Conservation (phyloP, 1,140 invertebrate genomes). For the Drosophila takahashii region DNA sequence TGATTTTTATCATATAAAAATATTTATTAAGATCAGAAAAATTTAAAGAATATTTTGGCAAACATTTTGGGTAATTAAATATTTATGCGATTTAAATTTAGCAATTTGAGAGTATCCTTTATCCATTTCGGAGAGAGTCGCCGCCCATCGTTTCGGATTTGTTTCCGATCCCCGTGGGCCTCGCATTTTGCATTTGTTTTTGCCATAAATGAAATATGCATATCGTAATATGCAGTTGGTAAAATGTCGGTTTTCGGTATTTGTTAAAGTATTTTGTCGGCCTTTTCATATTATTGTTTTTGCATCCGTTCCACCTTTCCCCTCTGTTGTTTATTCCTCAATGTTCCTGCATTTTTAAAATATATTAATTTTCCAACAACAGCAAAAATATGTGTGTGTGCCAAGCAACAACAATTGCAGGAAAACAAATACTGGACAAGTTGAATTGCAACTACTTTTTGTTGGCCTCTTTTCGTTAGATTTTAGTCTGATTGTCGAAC, state of each 20-base stretch:
- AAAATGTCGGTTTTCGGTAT: conserved; percentile 70
- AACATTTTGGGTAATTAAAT: background rate
- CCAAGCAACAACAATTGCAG: background rate
- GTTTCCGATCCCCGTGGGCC: conserved; percentile 8
- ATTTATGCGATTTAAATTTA: background rate
- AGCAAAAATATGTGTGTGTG: conserved; percentile 3
- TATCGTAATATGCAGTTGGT: conserved; percentile 69
- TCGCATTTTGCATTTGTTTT: conserved; percentile 33
- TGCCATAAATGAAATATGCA: conserved; percentile 70
- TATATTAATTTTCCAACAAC: conserved; percentile 48
- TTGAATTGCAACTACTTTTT: conserved; percentile 17
- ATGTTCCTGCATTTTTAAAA: conserved; percentile 53
- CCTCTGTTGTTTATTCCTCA: conserved; percentile 3
- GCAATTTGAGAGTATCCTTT: background rate
- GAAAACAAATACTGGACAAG: conserved; percentile 1
- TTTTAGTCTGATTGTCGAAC: conserved; percentile 32
- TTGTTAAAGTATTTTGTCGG: conserved; percentile 68
- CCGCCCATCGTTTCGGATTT: conserved; percentile 14
- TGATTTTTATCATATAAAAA: too few relatives aligned
- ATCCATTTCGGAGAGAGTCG: background rate
- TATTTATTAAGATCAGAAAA: background rate
- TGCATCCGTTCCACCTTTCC: background rate
- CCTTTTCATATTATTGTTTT: conserved; percentile 57
- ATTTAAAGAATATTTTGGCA: background rate
- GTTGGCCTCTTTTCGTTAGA: conserved; percentile 27